Evolutionary conservation across 1,140 invertebrate species (phyloP), one percentile per base, ranked within the genome.

Genomic region (Lepidurus apus): DNA sequence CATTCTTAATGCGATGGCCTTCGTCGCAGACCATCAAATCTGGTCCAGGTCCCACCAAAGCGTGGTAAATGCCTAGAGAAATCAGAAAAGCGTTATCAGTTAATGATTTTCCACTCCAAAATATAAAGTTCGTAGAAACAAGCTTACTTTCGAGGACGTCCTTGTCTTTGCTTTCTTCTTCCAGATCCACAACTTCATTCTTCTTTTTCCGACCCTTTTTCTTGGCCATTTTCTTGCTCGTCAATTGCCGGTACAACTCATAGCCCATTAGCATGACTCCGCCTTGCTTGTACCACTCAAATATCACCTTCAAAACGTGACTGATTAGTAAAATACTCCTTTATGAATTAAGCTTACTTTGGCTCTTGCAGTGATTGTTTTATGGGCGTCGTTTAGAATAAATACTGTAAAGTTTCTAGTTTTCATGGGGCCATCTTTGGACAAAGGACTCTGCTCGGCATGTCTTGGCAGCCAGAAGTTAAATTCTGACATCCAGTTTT

Each of bases 401-500:
- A 93, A 95, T 1, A 99, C 88, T 74, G 91, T 89, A 83, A 98
- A 99, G 79, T 93, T 91, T 74, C 97, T 86, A 2, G 91, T 87
- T 45, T 93, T 86, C 6, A 86, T 74, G 9, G 78, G 78, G 44
- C 44, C 78, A 10, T 77, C 11, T n/a, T 42, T 24, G 3, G 79
- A 80, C 80, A 84, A 82, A 0, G 78, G 79, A 17, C 42, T 80
- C 43, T 81, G 75, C 13, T 84, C 83, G 80, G 87, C 86, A 42
- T 43, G 24, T 17, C 87, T 86, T 6, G 95, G 95, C 74, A 95
- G 84, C 96, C 97, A 99, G 90, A 95, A 95, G 83, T 99, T 97
- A 83, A 98, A 99, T 85, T 99, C 98, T 4, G 93, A 91, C 80
- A 96, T 85, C 98, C 98, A 99, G 87, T 99, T 99, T 87, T 99